Evolutionary conservation across 2,113 vertebrate genomes (phyloP).

Genomic region (Ammodytes marinus): DNA sequence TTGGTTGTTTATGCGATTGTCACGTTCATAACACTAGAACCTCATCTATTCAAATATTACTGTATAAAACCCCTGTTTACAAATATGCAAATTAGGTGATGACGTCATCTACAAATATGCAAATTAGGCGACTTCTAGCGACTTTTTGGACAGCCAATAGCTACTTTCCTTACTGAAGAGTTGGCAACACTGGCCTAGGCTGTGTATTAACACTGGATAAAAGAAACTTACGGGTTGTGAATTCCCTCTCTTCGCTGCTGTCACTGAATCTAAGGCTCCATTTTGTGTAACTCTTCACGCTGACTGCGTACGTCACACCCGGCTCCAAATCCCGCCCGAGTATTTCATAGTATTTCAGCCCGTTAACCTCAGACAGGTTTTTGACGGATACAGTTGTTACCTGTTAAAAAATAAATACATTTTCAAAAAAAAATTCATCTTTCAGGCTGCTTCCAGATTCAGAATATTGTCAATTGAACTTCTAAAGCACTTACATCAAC

Average conservation of each 20-base stretch:
- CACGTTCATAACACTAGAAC: too few relatives aligned
- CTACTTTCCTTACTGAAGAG: too few relatives aligned
- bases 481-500: too few relatives aligned
- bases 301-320: conserved; percentile 68
- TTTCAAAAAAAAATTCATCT: background rate
- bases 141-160: too few relatives aligned
- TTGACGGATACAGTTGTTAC: accelerated
- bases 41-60: too few relatives aligned
- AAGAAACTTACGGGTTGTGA: conserved; percentile 71
- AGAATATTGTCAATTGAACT: background rate
- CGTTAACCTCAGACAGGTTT: accelerated
- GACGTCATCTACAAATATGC: too few relatives aligned
- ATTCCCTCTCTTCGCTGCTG: conserved; percentile 65
- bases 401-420: conserved; percentile 12
- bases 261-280: conserved; percentile 52
- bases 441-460: background rate
- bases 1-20: too few relatives aligned
- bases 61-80: too few relatives aligned
- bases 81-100: too few relatives aligned
- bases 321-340: conserved; percentile 38
- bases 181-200: too few relatives aligned
- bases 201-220: background rate
- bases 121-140: too few relatives aligned
- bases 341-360: conserved; percentile 39
- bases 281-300: background rate